Evolutionary conservation across 2,888 invertebrate species (phyloP).

Genomic region (Argynnis bischoffii): DNA sequence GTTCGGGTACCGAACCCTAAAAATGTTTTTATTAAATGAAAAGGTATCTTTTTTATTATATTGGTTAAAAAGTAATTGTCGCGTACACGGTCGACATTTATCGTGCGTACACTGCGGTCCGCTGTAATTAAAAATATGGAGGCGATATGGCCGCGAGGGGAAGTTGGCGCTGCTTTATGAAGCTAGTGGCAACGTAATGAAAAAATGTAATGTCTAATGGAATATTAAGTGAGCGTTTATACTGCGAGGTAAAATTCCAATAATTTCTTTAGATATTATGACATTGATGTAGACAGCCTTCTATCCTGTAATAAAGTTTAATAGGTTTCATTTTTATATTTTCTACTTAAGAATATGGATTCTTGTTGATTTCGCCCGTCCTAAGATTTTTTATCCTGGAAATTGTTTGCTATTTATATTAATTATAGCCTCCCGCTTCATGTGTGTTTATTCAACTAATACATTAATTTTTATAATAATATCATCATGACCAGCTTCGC

Average conservation of each 20-base stretch:
- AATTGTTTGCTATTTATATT: too few relatives aligned
- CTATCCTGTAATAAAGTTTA: too few relatives aligned
- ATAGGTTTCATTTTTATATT: neutral
- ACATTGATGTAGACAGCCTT: neutral
- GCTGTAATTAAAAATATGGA: slow-evolving; percentile 27
- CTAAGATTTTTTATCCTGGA: too few relatives aligned
- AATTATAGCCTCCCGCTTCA: too few relatives aligned
- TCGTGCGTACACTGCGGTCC: slow-evolving; percentile 8
- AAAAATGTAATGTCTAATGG: slow-evolving; percentile 6
- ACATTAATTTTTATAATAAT: too few relatives aligned
- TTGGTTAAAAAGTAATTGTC: neutral
- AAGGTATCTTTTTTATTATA: too few relatives aligned
- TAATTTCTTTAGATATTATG: neutral
- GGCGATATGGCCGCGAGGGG: slow-evolving; percentile 10
- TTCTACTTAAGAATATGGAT: too few relatives aligned
- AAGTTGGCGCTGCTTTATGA: slow-evolving; percentile 5
- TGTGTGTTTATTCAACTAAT: too few relatives aligned
- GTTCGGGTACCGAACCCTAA: too few relatives aligned
- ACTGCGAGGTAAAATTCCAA: neutral
- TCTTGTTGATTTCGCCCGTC: too few relatives aligned
- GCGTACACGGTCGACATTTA: neutral
- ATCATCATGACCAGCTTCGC: too few relatives aligned
- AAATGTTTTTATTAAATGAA: too few relatives aligned
- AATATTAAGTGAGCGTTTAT: slow-evolving; percentile 8
- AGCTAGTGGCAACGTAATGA: slow-evolving; percentile 1